Conservation (phyloP, 2,888 invertebrate species). For the Xestobium rufovillosum region DNA sequence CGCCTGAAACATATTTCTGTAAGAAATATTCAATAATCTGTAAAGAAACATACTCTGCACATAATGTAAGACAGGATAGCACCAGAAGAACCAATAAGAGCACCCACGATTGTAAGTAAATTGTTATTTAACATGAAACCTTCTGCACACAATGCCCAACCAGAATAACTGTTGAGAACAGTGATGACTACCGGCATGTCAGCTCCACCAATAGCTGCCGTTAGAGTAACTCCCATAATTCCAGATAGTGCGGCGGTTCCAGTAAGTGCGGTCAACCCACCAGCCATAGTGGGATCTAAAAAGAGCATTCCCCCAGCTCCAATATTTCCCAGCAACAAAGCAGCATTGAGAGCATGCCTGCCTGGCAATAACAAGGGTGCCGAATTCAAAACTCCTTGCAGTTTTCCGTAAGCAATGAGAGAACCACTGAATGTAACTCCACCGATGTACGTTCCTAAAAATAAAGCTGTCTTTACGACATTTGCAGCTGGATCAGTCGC, state of each 20-base stretch:
- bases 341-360: constrained; percentile 67
- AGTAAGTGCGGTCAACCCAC: constrained; percentile 67
- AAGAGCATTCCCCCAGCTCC: constrained; percentile 64
- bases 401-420: constrained; percentile 81
- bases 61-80: constrained; percentile 90
- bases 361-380: constrained; percentile 77
- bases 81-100: constrained; percentile 84
- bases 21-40: constrained; percentile 1
- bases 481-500: constrained; percentile 72
- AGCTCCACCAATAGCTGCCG: constrained; percentile 85
- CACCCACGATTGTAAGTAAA: constrained; percentile 85
- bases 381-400: constrained; percentile 74
- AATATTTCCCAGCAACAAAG: constrained; percentile 60
- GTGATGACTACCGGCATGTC: constrained; percentile 94
- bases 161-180: constrained; percentile 85
- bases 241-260: constrained; percentile 71
- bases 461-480: constrained; percentile 75
- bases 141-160: constrained; percentile 90
- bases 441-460: constrained; percentile 84
- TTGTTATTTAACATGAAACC: constrained; percentile 92
- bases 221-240: constrained; percentile 79
- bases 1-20: constrained; percentile 44
- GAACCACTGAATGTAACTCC: constrained; percentile 88
- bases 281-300: constrained; percentile 55
- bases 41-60: constrained; percentile 63